Evolutionary conservation across 2,797 vertebrate species (phyloP).

Genomic region (Molothrus aeneus): DNA sequence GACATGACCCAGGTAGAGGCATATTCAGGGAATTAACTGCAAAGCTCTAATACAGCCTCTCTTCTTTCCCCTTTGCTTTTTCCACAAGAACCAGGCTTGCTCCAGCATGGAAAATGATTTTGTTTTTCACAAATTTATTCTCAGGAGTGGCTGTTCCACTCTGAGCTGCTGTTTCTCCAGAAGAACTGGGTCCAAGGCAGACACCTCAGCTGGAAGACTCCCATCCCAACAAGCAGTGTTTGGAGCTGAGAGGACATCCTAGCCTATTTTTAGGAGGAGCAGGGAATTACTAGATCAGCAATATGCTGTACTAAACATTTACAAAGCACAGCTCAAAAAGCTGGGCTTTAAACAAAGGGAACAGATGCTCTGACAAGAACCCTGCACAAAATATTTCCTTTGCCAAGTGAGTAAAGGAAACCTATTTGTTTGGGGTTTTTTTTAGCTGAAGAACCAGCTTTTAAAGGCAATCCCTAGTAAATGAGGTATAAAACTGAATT

Average conservation of each 20-base stretch:
- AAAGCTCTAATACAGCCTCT: background rate
- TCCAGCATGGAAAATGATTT: background rate
- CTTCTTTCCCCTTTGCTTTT: background rate
- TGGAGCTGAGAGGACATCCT: background rate
- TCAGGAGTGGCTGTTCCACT: background rate
- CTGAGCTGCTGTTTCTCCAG: background rate
- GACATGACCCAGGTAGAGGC: background rate
- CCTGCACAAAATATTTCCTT: background rate
- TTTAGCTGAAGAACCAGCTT: background rate
- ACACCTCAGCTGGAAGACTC: background rate
- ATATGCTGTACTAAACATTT: background rate
- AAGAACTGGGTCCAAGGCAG: background rate
- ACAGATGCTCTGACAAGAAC: slow-evolving; percentile 3
- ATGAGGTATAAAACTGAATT: background rate
- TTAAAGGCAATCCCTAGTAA: background rate
- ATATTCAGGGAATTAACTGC: background rate
- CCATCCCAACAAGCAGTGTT: background rate
- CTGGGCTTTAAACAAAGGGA: background rate
- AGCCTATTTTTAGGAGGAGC: background rate
- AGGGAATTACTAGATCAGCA: background rate
- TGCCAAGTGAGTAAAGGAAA: slow-evolving; percentile 22
- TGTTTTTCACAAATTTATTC: background rate
- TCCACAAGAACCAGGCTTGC: background rate
- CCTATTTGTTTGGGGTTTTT: background rate
- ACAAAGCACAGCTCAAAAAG: background rate